Evolutionary conservation across 2,888 invertebrate genomes (phyloP).

Genomic region (Galerucella pusilla): DNA sequence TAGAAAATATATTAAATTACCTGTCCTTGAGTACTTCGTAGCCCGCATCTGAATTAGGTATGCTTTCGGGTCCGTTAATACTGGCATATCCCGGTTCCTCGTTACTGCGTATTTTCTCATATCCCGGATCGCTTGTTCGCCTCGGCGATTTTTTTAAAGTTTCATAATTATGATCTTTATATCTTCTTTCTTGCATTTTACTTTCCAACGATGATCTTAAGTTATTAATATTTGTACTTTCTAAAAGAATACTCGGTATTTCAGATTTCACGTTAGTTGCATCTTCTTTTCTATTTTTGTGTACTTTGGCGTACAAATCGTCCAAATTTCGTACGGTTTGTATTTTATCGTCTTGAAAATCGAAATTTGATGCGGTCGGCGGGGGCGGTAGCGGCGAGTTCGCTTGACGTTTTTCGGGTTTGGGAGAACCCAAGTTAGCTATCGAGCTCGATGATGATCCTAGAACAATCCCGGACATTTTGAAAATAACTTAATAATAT

Average conservation of each 20-base stretch:
- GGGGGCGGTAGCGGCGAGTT: slow-evolving; percentile 90
- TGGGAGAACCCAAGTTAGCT: slow-evolving; percentile 79
- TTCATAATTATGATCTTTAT: slow-evolving; percentile 71
- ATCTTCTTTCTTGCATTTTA: slow-evolving; percentile 37
- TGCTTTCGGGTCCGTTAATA: slow-evolving; percentile 71
- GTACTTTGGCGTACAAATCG: slow-evolving; percentile 91
- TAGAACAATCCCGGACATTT: slow-evolving; percentile 47
- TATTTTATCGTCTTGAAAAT: slow-evolving; percentile 62
- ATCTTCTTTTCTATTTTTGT: slow-evolving; percentile 69
- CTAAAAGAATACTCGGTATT: slow-evolving; percentile 37
- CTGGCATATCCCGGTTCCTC: slow-evolving; percentile 61
- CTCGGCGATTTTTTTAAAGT: slow-evolving; percentile 67
- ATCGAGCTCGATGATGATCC: slow-evolving; percentile 75
- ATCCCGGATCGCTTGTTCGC: slow-evolving; percentile 56
- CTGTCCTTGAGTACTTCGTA: slow-evolving; percentile 75
- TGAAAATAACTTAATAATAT: not conserved
- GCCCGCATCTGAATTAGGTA: slow-evolving; percentile 73
- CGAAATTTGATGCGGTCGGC: slow-evolving; percentile 67
- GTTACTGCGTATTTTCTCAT: slow-evolving; percentile 56
- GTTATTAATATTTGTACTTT: slow-evolving; percentile 31
- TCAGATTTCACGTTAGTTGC: slow-evolving; percentile 30
- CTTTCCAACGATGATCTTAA: slow-evolving; percentile 34
- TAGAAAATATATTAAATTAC: not conserved
- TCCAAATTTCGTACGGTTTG: slow-evolving; percentile 74
- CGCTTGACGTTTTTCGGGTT: slow-evolving; percentile 89